Percentiles rank a stretch among this genome's conserved stretches.
Conservation (phyloP, 1,140 invertebrate species). For the Drosophila elegans region DNA sequence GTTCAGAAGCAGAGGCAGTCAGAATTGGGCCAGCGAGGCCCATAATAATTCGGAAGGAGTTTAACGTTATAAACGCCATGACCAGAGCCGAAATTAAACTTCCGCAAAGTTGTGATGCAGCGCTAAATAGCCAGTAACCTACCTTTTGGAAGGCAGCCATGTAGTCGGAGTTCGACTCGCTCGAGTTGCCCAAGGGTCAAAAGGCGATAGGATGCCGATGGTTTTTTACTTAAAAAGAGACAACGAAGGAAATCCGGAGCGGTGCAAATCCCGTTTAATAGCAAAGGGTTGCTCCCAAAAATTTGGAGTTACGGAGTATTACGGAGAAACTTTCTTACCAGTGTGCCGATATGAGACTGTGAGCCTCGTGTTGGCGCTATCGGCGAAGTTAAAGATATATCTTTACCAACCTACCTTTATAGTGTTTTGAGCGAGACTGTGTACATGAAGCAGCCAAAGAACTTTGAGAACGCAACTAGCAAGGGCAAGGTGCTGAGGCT, state of each 20-base stretch:
- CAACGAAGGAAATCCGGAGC: neutral
- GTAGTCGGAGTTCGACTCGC: conserved; percentile 3
- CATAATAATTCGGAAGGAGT: conserved; percentile 1
- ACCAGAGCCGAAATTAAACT: neutral
- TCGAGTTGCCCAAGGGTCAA: conserved; percentile 8
- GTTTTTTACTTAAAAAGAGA: conserved; percentile 3
- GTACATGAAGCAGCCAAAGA: conserved; percentile 1
- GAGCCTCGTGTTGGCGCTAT: conserved; percentile 65
- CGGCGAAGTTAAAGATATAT: neutral
- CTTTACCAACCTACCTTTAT: conserved; percentile 2
- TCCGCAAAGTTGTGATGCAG: neutral
- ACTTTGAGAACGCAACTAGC: neutral
- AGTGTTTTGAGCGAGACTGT: neutral
- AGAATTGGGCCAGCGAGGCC: conserved; percentile 3
- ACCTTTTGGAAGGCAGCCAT: conserved; percentile 15
- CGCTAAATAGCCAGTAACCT: neutral
- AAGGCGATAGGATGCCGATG: conserved; percentile 11
- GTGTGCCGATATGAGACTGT: conserved; percentile 60
- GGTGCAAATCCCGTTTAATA: neutral
- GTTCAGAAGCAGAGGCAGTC: neutral
- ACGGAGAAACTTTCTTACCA: conserved; percentile 15
- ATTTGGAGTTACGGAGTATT: neutral
- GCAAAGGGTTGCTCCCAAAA: conserved; percentile 5
- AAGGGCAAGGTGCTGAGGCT: conserved; percentile 22
- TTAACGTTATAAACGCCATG: neutral